A percentile compares a stretch with the other conserved stretches of the same genome.
Evolutionary conservation across 2,888 invertebrate genomes (phyloP).

Genomic region (Macaria liturata): DNA sequence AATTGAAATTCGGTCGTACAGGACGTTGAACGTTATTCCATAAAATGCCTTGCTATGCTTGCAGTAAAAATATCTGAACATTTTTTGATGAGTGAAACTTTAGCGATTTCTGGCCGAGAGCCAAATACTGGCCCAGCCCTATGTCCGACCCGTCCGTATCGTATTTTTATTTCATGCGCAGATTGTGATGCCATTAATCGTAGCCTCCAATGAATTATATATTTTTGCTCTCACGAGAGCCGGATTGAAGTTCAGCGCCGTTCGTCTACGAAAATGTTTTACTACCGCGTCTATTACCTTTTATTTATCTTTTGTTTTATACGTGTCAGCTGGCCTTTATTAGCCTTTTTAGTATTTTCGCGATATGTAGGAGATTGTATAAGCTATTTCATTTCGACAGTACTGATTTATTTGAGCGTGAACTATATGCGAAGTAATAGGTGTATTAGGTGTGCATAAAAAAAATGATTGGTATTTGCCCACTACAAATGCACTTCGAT

Average conservation of each 20-base stretch:
- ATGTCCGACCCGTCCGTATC: slow-evolving; percentile 50
- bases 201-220: slow-evolving; percentile 47
- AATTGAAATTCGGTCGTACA: slow-evolving; percentile 22
- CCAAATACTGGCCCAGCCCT: slow-evolving; percentile 59
- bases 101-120: slow-evolving; percentile 64
- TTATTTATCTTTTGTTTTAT: slow-evolving; percentile 18
- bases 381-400: too few species aligned
- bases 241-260: slow-evolving; percentile 34
- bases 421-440: too few species aligned
- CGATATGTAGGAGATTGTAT: not conserved
- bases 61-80: slow-evolving; percentile 43
- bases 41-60: slow-evolving; percentile 36
- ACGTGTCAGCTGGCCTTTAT: slow-evolving; percentile 11
- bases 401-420: too few species aligned
- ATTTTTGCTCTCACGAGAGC: slow-evolving; percentile 36
- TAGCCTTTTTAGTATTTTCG: slow-evolving; percentile 1
- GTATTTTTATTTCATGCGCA: slow-evolving; percentile 68
- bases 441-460: too few species aligned
- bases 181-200: slow-evolving; percentile 64
- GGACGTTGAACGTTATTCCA: slow-evolving; percentile 41
- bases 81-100: slow-evolving; percentile 61
- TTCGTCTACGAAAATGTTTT: slow-evolving; percentile 28
- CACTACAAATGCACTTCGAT: slow-evolving; percentile 16
- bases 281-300: slow-evolving; percentile 19
- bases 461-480: too few species aligned